Percentiles rank a stretch among this genome's conserved stretches.
These are phyloP conservation scores for Takifugu rubripes DNA, from an alignment of 2,797 vertebrate species.

Conservation along the genomic window DNA sequence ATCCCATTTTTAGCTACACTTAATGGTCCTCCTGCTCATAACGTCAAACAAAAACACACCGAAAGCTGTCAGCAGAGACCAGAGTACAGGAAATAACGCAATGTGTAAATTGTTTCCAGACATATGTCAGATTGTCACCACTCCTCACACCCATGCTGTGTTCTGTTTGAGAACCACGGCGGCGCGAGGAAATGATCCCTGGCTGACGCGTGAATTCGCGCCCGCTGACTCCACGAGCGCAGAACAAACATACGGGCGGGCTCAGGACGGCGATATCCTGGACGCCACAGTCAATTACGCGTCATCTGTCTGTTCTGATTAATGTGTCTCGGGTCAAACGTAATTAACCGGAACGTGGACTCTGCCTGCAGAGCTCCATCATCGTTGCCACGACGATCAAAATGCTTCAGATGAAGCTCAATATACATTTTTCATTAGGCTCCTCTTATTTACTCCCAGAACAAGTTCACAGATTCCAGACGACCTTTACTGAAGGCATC, in stretches of 20 bases:
- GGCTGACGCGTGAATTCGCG: neutral
- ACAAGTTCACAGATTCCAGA: no score
- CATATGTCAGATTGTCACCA: neutral
- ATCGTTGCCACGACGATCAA: conserved; percentile 26
- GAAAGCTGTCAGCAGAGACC: neutral
- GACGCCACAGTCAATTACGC: neutral
- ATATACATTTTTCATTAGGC: conserved; percentile 1
- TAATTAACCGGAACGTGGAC: conserved; percentile 39
- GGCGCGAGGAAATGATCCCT: neutral
- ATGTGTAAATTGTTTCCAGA: neutral
- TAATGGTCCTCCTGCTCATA: neutral
- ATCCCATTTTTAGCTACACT: neutral
- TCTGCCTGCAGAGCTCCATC: conserved; percentile 11
- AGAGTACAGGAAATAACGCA: neutral
- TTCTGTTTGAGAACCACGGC: neutral
- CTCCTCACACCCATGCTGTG: neutral
- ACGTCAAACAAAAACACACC: neutral
- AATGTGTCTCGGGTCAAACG: conserved; percentile 28
- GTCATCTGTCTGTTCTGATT: conserved; percentile 27
- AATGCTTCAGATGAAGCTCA: conserved; percentile 5
- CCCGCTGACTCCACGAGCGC: neutral
- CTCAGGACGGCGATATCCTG: neutral
- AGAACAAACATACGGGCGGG: neutral
- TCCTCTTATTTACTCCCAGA: no score
- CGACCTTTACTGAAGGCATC: neutral